These are phyloP conservation scores for Cheiracanthium punctorium DNA, from an alignment of 2,888 invertebrate species.

Conservation along the genomic window DNA sequence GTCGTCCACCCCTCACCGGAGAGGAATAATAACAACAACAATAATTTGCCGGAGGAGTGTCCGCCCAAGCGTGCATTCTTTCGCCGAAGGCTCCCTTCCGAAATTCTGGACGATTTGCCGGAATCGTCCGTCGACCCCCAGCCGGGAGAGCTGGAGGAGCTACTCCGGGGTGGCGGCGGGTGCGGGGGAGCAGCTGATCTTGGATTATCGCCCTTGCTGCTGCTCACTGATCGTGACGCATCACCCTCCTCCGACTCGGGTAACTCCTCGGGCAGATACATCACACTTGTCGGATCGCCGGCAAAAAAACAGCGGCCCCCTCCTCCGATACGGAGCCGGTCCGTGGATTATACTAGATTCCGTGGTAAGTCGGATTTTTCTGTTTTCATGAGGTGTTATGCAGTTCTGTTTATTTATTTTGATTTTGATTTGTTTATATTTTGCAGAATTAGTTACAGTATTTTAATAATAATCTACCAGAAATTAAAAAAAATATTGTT, in stretches of 20 bases:
- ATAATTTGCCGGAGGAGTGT: not conserved
- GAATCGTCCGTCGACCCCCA: constrained; percentile 66
- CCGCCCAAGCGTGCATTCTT: constrained; percentile 51
- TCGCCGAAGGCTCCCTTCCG: constrained; percentile 39
- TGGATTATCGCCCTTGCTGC: not conserved
- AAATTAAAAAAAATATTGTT: no score
- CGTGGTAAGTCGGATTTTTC: constrained; percentile 41
- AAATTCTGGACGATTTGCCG: constrained; percentile 63
- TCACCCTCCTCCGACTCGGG: constrained; percentile 9
- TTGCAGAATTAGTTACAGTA: no score
- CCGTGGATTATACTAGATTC: constrained; percentile 50
- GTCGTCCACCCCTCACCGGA: constrained; percentile 44
- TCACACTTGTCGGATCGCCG: constrained; percentile 59
- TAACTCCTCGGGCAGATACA: constrained; percentile 31
- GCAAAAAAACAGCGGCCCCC: not conserved
- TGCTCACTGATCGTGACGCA: constrained; percentile 20
- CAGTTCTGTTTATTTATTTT: no score
- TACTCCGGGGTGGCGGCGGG: no score
- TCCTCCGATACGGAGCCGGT: constrained; percentile 42
- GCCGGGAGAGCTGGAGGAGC: not conserved
- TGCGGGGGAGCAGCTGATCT: constrained; percentile 3
- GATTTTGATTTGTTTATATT: no score
- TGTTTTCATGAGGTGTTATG: no score
- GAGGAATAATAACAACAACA: constrained; percentile 50
- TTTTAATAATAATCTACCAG: no score